Base-by-base conservation (phyloP, 1,140 invertebrate genomes). In the Drosophila arizonae region DNA sequence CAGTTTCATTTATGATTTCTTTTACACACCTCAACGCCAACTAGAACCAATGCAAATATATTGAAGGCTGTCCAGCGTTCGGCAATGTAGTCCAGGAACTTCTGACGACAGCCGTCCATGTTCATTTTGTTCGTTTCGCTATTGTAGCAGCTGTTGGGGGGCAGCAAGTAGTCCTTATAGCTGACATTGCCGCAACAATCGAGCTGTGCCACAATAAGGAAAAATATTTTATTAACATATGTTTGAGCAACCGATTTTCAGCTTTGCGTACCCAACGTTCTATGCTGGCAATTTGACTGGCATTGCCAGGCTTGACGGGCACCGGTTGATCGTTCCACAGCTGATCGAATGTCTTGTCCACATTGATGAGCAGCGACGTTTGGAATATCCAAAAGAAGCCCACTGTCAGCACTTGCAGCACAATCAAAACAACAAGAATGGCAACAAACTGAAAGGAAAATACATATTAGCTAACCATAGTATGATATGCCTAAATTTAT, bases 161-260 rank as follows among this genome's bases (percentile, higher is more conserved):
- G 81, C 39, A 87, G 81, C 39, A 87, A 5, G 76, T 93, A 95
- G 75, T 94, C 93, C 0, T 62, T 45, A 0, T 92, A 77, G 13
- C 92, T 81, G 10, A 90, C 73, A 72, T 94, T 90, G 51, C 95
- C 95, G 77, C 95, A 96, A 76, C 95, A 96, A 30, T 93, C 60
- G 39, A 94, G 85, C 94, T 95, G 80, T 28, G 3, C 2, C 33
- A 36, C 9, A 36, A 9, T 11, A 43, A 5, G 8, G 11, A 4
- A 0, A 24, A 15, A 43, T 3, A 21, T 48, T 46, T 6, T 0
- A 2, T 73, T 30, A 41, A 56, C 10, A 50, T 4, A 13, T 17
- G 17, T 17, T 17, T 17, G 17, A 17, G 17, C 17, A 17, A 17
- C 17, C 17, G 10, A 3, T 51, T 39, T 8, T 52, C 15, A n/a